These are phyloP conservation scores for Azorinus chamasolen DNA, from an alignment of 2,888 invertebrate genomes.

Conservation along the genomic window DNA sequence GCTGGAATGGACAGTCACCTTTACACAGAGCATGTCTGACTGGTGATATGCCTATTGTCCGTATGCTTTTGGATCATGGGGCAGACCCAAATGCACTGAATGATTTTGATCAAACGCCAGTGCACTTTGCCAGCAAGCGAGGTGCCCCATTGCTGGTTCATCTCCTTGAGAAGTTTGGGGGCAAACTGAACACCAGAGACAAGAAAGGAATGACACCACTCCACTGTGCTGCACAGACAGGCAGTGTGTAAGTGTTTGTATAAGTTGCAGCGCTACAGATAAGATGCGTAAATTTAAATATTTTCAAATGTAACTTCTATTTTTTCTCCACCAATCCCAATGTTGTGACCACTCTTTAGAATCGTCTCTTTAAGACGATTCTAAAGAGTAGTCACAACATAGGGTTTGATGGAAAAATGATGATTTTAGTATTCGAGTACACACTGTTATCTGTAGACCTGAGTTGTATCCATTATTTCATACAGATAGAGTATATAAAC, in stretches of 20 bases:
- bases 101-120: conserved; percentile 82
- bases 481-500: too few species aligned
- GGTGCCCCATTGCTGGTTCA: conserved; percentile 80
- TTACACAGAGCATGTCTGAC: conserved; percentile 83
- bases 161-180: conserved; percentile 77
- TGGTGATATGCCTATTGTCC: conserved; percentile 74
- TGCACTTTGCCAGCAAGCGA: conserved; percentile 83
- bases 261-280: too few species aligned
- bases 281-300: too few species aligned
- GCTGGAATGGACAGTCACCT: conserved; percentile 83
- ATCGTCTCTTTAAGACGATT: too few species aligned
- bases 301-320: too few species aligned
- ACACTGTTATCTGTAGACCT: too few species aligned
- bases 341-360: too few species aligned
- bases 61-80: conserved; percentile 77
- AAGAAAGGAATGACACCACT: conserved; percentile 75
- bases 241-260: conserved; percentile 82
- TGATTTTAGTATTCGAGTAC: too few species aligned
- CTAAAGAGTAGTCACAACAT: too few species aligned
- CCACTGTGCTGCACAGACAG: conserved; percentile 83
- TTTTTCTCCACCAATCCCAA: too few species aligned
- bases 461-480: too few species aligned
- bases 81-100: conserved; percentile 82
- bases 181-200: conserved; percentile 75
- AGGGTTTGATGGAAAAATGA: too few species aligned